Percentiles rank a stretch among this genome's conserved stretches.
Evolutionary conservation across 1,140 invertebrate genomes (phyloP).

Genomic region (Melanaphis sacchari): DNA sequence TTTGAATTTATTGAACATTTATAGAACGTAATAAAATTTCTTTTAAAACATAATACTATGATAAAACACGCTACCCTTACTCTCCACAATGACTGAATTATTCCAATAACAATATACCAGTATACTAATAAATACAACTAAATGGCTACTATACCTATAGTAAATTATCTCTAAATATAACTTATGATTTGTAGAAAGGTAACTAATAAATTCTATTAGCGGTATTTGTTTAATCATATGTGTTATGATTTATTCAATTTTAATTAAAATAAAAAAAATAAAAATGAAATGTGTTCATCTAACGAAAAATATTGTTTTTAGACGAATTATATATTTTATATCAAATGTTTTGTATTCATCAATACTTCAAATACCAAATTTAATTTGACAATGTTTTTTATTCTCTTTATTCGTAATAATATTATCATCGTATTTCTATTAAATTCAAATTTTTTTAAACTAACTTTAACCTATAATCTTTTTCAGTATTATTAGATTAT

Average conservation of each 20-base stretch:
- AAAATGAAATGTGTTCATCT: not conserved
- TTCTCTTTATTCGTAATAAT: not conserved
- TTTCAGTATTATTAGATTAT: not conserved
- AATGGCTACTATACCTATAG: no score
- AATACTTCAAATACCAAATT: not conserved
- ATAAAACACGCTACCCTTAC: not conserved
- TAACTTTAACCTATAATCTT: not conserved
- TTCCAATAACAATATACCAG: not conserved
- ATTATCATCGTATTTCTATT: not conserved
- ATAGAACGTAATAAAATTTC: no score
- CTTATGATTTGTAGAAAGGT: not conserved
- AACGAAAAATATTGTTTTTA: not conserved
- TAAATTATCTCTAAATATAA: not conserved
- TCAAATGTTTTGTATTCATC: not conserved
- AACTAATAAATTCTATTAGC: no score
- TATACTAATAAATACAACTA: no score
- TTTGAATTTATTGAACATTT: no score
- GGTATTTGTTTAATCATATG: not conserved
- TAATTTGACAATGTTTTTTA: not conserved
- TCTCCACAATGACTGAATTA: not conserved
- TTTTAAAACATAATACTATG: not conserved
- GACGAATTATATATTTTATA: not conserved
- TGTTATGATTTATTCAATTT: not conserved
- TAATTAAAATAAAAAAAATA: no score
- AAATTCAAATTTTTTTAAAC: not conserved